A percentile compares a stretch with the other conserved stretches of the same genome.
phyloP scores from a whole-genome alignment of 2,888 invertebrate genomes.

The Tubulanus polymorphus region DNA sequence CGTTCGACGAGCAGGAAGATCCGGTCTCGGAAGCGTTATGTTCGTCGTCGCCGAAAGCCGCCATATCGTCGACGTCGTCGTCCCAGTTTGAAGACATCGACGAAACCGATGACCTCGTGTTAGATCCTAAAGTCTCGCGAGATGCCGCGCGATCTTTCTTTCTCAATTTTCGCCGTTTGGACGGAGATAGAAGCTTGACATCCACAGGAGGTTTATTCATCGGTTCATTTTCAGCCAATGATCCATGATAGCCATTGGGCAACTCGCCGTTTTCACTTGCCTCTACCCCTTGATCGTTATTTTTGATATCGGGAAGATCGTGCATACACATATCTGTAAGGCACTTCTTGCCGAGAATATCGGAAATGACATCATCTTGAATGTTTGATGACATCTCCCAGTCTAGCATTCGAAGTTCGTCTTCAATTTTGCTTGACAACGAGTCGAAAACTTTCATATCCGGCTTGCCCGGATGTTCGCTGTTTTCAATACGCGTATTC shows the following conservation, averaged over 20 bases:
- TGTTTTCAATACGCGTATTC: no score
- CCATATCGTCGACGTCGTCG: neutral
- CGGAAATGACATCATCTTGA: neutral
- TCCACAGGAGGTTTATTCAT: no score
- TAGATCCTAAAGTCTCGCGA: neutral
- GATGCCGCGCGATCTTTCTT: neutral
- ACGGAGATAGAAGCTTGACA: no score
- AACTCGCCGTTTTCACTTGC: neutral
- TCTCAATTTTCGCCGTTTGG: neutral
- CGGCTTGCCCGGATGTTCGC: no score
- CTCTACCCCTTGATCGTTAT: neutral
- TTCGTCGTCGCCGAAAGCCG: neutral
- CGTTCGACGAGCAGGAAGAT: neutral
- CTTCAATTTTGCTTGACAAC: neutral
- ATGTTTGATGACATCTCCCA: neutral
- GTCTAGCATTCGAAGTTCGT: neutral
- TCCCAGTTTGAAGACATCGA: neutral
- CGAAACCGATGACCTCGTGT: neutral
- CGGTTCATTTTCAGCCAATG: no score
- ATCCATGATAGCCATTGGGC: no score
- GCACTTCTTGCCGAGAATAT: neutral
- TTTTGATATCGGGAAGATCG: neutral
- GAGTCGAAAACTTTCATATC: neutral
- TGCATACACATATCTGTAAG: no score
- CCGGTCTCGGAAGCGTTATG: neutral